Evolutionary conservation across 2,113 vertebrate species (phyloP), one percentile per base, ranked within the genome.

Genomic region (Aspidoscelis tigris): DNA sequence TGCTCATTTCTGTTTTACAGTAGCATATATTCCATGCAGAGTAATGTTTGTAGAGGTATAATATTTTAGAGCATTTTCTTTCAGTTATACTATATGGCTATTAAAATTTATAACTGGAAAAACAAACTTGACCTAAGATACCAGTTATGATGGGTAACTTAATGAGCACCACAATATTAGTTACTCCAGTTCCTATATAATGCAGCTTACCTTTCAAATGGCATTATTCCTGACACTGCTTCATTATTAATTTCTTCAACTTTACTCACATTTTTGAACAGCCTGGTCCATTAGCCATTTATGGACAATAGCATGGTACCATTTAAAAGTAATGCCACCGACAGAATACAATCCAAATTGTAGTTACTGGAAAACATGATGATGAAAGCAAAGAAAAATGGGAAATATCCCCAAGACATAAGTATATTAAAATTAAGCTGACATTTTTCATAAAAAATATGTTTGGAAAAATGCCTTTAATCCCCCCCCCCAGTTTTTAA

Each of bases 31-130:
- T 86, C 84, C 83, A 88, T 91, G 82, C 84, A 90, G 82, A 76
- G 4, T 86, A 87, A 89, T 72, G 82, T 88, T 91, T 90, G 72
- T 7, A 91, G 94, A 95, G 90, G 80, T 91, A 93, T 84, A 91
- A 88, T 72, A 88, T 26, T 70, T 33, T 79, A 73, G 86, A 90
- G 77, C 79, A 7, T 93, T 93, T 92, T 83, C 82, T 88, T 87
- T 80, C 72, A 81, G 76, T 68, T 90, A 88, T 80, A 89, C 92
- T 50, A 66, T 79, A 90, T 90, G 93, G 83, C 84, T 94, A 92
- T 94, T 84, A 91, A 94, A 93, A 86, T 89, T 91, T 91, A 73
- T 93, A 81, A 86, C 70, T 79, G 79, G 53, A 91, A 91, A 92
- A 85, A 85, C 61, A 89, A 83, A 79, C 26, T 33, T 76, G 84